A percentile compares a stretch with the other conserved stretches of the same genome.
These are phyloP conservation scores for Phenganax subtilis DNA, from an alignment of 92 coral and sea anemone species.

Conservation along the genomic window DNA sequence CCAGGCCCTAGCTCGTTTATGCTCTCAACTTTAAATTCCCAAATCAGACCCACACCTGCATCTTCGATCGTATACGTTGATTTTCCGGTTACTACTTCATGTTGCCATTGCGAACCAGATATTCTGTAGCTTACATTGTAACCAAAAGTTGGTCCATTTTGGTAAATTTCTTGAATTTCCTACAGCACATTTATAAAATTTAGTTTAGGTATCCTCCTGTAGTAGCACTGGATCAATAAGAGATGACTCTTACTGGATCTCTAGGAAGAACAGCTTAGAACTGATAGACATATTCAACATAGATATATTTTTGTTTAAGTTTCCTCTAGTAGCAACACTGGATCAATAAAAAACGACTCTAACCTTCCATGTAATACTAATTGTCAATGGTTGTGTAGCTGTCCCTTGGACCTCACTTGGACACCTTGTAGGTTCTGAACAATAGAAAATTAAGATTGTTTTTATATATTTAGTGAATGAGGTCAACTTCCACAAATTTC, in stretches of 20 bases:
- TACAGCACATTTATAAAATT: neutral
- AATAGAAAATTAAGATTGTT: too few relatives aligned
- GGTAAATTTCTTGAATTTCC: slow-evolving; percentile 3
- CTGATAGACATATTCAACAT: neutral
- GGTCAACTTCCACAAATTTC: too few relatives aligned
- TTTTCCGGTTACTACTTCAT: neutral
- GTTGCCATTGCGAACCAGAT: slow-evolving; percentile 24
- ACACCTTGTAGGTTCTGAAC: slow-evolving; percentile 19
- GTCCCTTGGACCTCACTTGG: slow-evolving; percentile 20
- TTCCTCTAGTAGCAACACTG: neutral
- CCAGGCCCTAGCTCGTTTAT: slow-evolving; percentile 19
- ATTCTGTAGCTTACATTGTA: slow-evolving; percentile 27
- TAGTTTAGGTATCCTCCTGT: too few relatives aligned
- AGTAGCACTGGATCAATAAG: too few relatives aligned
- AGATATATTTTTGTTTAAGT: neutral
- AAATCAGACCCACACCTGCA: neutral
- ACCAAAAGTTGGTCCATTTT: slow-evolving; percentile 25
- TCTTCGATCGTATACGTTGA: neutral
- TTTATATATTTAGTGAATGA: too few relatives aligned
- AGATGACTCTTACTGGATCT: too few relatives aligned
- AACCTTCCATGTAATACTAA: slow-evolving; percentile 42
- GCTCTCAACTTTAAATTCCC: slow-evolving; percentile 38
- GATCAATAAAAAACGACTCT: neutral
- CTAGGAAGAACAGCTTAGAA: too few relatives aligned
- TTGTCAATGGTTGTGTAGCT: neutral